Evolutionary conservation across 2,113 vertebrate species (phyloP).

Genomic region (Cygnus atratus): DNA sequence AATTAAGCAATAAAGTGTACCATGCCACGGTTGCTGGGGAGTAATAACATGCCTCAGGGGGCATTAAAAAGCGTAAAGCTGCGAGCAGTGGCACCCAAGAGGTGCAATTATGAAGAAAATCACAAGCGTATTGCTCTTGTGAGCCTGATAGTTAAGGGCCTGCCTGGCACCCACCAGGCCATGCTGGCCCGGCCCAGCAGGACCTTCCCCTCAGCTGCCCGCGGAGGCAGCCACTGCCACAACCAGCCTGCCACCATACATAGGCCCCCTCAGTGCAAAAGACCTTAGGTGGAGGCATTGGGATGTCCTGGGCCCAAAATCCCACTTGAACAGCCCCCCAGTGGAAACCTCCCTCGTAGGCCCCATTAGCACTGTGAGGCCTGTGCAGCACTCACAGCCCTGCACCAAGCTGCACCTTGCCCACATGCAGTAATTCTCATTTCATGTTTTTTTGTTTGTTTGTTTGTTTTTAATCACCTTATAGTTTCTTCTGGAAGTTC

Average conservation of each 20-base stretch:
- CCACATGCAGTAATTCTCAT: background rate
- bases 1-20: slow-evolving; percentile 7
- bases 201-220: background rate
- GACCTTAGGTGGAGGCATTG: fast-evolving
- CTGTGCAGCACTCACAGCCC: fast-evolving
- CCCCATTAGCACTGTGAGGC: fast-evolving
- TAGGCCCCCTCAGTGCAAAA: fast-evolving
- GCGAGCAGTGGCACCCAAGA: background rate
- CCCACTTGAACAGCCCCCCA: no score
- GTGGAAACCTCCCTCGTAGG: background rate
- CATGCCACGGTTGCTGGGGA: background rate
- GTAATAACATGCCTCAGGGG: background rate
- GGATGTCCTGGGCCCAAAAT: fast-evolving
- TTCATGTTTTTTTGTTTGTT: background rate
- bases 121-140: background rate
- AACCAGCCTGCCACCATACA: fast-evolving
- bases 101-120: background rate
- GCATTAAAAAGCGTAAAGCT: background rate
- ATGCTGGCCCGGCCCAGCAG: fast-evolving
- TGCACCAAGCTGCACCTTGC: fast-evolving
- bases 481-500: background rate
- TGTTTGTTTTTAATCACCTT: background rate
- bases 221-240: fast-evolving
- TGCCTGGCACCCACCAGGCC: fast-evolving
- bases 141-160: background rate